Base-by-base conservation (phyloP, 2,797 vertebrate genomes). In the Epinephelus awoara region DNA sequence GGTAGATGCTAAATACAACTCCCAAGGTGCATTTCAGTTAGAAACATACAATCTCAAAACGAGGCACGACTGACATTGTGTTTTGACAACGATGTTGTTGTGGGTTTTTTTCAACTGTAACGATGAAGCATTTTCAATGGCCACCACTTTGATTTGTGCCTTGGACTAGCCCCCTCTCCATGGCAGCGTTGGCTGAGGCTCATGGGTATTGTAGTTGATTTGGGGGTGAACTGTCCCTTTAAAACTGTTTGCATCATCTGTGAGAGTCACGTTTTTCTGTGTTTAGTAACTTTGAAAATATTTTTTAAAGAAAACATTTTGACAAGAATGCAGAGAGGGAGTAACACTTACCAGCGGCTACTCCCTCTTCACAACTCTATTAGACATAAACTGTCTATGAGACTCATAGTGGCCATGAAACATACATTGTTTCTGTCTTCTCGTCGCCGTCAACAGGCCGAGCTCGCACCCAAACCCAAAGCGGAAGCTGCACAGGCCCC, bases 401-500 rank as follows among this genome's bases (percentile, higher is more conserved):
- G 42, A 2, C 50, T 74, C 17, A 7, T 25, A 15, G 14, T 67
- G 54, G 51, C 29, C 19, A 42, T 50, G 47, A 40, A 64, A 14
- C 71, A n/a, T 42, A 38, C 67, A 46, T 73, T 68, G 59, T 82
- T 77, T 75, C 58, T 61, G 67, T 15, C 42, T 77, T 34, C 8
- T 19, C 1, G 47, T 50, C 14, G 2, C 55, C 27, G 2, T 80
- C 75, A 47, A 56, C 46, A 18, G 70, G 52, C 68, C 25, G 13
- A 76, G 50, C 80, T 69, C 34, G 67, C 59, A 42, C 83, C 75
- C 72, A 46, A 55, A 82, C 70, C 38, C 66, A 47, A 62, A 85
- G 74, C 86, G 86, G 92, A 94, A 94, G 84, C 86, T 62, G 77
- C 84, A 46, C 67, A 58, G 76, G 77, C 83, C 71, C 72, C 88